Percentiles rank a stretch among this genome's conserved stretches.
Evolutionary conservation across 2,797 vertebrate genomes (phyloP).

Genomic region (Sebastes vulpes): DNA sequence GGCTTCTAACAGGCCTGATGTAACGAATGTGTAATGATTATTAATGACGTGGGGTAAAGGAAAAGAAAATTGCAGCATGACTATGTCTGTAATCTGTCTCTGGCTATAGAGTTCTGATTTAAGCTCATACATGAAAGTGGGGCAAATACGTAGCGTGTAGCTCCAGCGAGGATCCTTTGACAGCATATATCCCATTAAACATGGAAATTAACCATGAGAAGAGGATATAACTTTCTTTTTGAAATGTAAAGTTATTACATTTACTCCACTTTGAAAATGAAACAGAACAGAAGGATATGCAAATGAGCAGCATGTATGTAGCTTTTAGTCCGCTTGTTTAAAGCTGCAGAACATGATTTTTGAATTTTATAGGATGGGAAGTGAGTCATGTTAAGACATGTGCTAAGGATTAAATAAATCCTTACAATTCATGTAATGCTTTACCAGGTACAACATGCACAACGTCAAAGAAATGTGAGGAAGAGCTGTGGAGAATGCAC

Average conservation of each 20-base stretch:
- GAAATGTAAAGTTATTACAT: conserved; percentile 29
- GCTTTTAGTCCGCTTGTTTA: not conserved
- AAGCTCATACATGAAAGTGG: conserved; percentile 38
- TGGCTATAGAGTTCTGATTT: conserved; percentile 27
- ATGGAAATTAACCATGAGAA: conserved; percentile 20
- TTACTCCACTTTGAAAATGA: conserved; percentile 24
- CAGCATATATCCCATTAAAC: conserved; percentile 27
- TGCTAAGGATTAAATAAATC: not conserved
- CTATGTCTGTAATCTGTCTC: conserved; percentile 31
- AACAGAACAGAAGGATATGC: not conserved
- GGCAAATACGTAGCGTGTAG: not conserved
- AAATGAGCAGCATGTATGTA: not conserved
- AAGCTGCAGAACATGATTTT: not conserved
- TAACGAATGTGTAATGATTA: conserved; percentile 36
- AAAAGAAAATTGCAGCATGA: conserved; percentile 9
- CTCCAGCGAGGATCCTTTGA: conserved; percentile 12
- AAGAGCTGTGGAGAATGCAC: not conserved
- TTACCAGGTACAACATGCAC: not conserved
- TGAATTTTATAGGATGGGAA: not conserved
- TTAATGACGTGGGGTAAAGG: conserved; percentile 23
- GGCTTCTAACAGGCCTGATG: conserved; percentile 10
- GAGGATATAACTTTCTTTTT: conserved; percentile 10
- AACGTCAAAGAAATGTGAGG: not conserved
- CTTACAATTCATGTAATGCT: not conserved
- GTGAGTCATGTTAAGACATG: conserved; percentile 13